These are phyloP conservation scores for Mesorhabditis spiculigera DNA, from an alignment of 2,888 invertebrate genomes.

Conservation along the genomic window DNA sequence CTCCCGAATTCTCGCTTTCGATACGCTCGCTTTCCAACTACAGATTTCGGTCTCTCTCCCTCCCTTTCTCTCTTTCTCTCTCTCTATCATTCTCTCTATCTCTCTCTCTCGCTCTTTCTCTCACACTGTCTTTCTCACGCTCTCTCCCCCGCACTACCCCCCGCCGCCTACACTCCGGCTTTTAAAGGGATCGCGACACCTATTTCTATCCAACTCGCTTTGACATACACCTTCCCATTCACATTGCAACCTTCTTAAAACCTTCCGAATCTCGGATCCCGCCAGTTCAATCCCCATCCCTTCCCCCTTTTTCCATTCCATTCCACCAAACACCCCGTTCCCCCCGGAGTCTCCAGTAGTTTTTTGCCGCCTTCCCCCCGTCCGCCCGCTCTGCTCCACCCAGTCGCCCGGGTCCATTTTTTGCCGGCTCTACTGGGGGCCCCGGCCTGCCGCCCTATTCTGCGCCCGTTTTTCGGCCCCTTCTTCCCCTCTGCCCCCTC, in stretches of 20 bases:
- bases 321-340: not conserved
- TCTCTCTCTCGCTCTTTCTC: not conserved
- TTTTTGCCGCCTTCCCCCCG: not conserved
- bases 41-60: not conserved
- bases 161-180: too few species aligned
- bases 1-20: not conserved
- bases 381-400: not conserved
- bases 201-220: too few species aligned
- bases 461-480: not conserved
- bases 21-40: not conserved
- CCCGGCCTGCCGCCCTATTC: not conserved
- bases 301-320: not conserved
- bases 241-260: too few species aligned
- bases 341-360: not conserved
- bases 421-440: not conserved
- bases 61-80: not conserved
- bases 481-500: conserved; percentile 3
- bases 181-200: too few species aligned
- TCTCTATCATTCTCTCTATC: not conserved
- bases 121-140: not conserved
- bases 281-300: not conserved
- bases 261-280: too few species aligned
- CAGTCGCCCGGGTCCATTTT: too few species aligned
- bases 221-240: too few species aligned
- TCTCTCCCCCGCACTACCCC: not conserved